Percentiles rank a stretch among this genome's conserved stretches.
Conservation (phyloP, 37 sponge, comb jelly and placozoan genomes). For the Cliona cf. orientalis region DNA sequence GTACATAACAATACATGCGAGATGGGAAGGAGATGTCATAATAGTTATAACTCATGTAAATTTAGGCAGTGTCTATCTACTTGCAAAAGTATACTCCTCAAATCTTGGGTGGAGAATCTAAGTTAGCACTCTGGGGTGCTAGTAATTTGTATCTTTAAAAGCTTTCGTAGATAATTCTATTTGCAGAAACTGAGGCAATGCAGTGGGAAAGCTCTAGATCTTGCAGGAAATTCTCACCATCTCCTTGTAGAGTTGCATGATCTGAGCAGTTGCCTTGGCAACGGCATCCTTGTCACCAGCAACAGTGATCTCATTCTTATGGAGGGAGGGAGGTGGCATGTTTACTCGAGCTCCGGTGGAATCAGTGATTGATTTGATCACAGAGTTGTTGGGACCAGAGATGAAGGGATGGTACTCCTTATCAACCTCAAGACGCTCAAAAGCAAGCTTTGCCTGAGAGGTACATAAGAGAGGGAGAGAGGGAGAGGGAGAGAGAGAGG, state of each 20-base stretch:
- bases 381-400: constrained; percentile 58
- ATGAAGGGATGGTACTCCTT: constrained; percentile 89
- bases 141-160: no score
- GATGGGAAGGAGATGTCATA: no score
- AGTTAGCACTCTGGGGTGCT: no score
- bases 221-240: constrained; percentile 16
- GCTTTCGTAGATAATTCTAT: no score
- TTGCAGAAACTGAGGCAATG: no score
- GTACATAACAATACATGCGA: neutral
- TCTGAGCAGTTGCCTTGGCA: constrained; percentile 55
- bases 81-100: no score
- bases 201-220: no score
- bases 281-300: constrained; percentile 92
- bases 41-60: no score
- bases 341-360: constrained; percentile 82
- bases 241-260: constrained; percentile 45
- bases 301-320: constrained; percentile 87
- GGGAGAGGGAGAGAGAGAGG: no score
- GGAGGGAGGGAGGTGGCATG: constrained; percentile 80
- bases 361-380: constrained; percentile 48
- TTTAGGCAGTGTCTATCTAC: no score
- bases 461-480: no score
- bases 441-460: constrained; percentile 83
- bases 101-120: no score
- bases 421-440: constrained; percentile 69